Conservation (phyloP, 2,797 vertebrate species). For the Lutjanus campechanus region DNA sequence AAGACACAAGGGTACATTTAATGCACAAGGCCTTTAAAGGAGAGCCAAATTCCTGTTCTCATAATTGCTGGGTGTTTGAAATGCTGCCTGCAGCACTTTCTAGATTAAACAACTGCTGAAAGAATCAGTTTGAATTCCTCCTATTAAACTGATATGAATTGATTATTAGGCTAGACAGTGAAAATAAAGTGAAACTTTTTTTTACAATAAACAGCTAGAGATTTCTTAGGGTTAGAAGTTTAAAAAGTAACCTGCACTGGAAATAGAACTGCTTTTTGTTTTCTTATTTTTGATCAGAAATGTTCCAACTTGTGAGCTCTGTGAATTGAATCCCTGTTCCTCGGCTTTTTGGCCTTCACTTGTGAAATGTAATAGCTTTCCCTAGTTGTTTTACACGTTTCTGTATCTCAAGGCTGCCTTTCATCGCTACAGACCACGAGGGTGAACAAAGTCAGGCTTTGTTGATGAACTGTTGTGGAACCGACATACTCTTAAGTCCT, state of each 20-base stretch:
- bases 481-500: conserved; percentile 57
- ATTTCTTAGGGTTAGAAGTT: conserved; percentile 33
- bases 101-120: conserved; percentile 73
- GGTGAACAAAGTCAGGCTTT: conserved; percentile 79
- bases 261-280: conserved; percentile 26
- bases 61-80: conserved; percentile 78
- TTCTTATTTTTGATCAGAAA: conserved; percentile 62
- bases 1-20: conserved; percentile 84
- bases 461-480: conserved; percentile 74
- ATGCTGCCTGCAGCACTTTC: conserved; percentile 73
- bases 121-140: conserved; percentile 64
- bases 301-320: conserved; percentile 56
- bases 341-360: conserved; percentile 54
- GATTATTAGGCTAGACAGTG: conserved; percentile 55
- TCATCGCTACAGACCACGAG: conserved; percentile 71
- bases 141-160: conserved; percentile 66
- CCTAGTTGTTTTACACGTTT: conserved; percentile 79
- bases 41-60: conserved; percentile 75
- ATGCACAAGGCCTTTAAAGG: conserved; percentile 76
- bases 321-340: conserved; percentile 73
- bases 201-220: conserved; percentile 10
- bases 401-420: conserved; percentile 79
- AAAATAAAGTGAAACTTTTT: conserved; percentile 32
- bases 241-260: conserved; percentile 45
- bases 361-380: conserved; percentile 78